Conservation (phyloP, 1,140 invertebrate species). For the Zaprionus inermis region DNA sequence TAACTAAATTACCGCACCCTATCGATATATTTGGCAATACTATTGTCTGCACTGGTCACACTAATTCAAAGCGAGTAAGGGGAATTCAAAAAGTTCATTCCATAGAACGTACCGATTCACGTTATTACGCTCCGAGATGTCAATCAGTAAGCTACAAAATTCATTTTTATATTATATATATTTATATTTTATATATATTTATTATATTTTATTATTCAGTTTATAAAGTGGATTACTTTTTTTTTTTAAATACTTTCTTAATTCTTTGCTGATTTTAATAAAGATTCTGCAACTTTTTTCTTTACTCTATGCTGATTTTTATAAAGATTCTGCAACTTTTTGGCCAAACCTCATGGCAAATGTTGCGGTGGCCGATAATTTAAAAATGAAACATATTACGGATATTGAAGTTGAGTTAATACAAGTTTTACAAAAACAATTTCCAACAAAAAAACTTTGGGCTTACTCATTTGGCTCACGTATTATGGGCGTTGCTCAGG, state of each 20-base stretch:
- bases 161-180: too few species aligned
- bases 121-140: background rate
- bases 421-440: background rate
- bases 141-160: background rate
- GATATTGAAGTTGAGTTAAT: background rate
- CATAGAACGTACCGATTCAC: background rate
- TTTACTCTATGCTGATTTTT: too few species aligned
- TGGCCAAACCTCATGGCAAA: constrained; percentile 7
- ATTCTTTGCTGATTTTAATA: too few species aligned
- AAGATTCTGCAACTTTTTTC: background rate
- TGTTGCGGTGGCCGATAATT: background rate
- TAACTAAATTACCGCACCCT: too few species aligned
- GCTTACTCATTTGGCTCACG: constrained; percentile 37
- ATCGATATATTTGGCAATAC: background rate
- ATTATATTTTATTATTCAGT: too few species aligned
- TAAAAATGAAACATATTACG: background rate
- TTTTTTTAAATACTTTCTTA: too few species aligned
- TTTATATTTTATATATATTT: too few species aligned
- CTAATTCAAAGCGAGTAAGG: background rate
- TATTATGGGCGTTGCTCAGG: constrained; percentile 27
- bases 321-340: background rate
- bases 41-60: background rate
- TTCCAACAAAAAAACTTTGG: background rate
- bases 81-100: background rate
- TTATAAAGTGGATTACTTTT: too few species aligned